Evolutionary conservation across 2,797 vertebrate species (phyloP).

Genomic region (Oreortyx pictus): DNA sequence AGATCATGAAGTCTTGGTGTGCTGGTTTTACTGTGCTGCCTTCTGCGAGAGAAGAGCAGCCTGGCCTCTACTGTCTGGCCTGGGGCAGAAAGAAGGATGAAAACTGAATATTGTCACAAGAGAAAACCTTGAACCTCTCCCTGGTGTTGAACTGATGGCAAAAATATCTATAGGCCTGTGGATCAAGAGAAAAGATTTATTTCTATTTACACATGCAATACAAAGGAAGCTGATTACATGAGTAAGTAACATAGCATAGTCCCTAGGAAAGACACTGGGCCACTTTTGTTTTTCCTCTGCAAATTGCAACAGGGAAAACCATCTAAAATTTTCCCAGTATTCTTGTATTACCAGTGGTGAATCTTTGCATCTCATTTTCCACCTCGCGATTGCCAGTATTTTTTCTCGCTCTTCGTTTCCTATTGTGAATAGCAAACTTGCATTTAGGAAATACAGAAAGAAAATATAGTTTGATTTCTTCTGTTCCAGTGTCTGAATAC

Average conservation of each 20-base stretch:
- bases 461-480: neutral
- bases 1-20: neutral
- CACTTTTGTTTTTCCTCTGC: neutral
- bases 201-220: neutral
- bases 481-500: neutral
- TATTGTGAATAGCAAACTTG: neutral
- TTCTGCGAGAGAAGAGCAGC: accelerated
- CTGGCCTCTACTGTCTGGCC: accelerated
- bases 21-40: accelerated
- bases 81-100: neutral
- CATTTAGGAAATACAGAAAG: neutral
- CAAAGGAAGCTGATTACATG: neutral
- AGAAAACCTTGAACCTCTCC: neutral
- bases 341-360: neutral
- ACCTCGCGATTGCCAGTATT: neutral
- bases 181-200: neutral
- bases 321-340: neutral
- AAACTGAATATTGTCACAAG: neutral
- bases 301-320: accelerated
- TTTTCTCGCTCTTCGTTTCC: neutral
- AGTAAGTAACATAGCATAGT: neutral
- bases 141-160: neutral
- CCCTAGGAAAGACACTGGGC: neutral
- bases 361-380: neutral
- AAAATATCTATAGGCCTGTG: neutral